Evolutionary conservation across 2,888 invertebrate species (phyloP).

Genomic region (Rosalia funebris): DNA sequence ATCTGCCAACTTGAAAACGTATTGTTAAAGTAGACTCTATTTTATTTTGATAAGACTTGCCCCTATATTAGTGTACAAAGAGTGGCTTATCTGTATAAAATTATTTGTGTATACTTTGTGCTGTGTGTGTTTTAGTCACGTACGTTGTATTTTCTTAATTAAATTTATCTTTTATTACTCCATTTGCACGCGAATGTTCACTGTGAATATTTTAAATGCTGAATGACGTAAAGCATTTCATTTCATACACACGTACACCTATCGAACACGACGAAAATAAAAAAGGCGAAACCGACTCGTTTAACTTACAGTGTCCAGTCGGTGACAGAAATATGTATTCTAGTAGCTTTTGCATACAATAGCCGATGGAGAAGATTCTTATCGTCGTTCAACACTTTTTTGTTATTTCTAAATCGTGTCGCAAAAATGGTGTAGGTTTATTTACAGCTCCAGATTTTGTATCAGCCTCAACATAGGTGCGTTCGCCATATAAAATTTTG

Average conservation of each 20-base stretch:
- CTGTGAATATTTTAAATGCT: slow-evolving; percentile 29
- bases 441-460: slow-evolving; percentile 42
- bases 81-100: slow-evolving; percentile 33
- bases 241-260: slow-evolving; percentile 6
- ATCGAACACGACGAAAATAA: slow-evolving; percentile 34
- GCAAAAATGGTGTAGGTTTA: slow-evolving; percentile 47
- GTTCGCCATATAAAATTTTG: slow-evolving; percentile 23
- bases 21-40: not conserved
- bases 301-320: slow-evolving; percentile 50
- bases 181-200: slow-evolving; percentile 49
- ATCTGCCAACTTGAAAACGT: not conserved
- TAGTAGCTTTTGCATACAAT: slow-evolving; percentile 60
- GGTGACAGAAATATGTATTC: slow-evolving; percentile 58
- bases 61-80: slow-evolving; percentile 14
- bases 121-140: slow-evolving; percentile 48
- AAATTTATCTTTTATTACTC: slow-evolving; percentile 50
- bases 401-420: slow-evolving; percentile 56
- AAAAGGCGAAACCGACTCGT: slow-evolving; percentile 39
- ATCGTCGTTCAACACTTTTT: slow-evolving; percentile 59
- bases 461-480: slow-evolving; percentile 33
- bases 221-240: slow-evolving; percentile 3
- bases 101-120: slow-evolving; percentile 44
- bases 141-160: slow-evolving; percentile 49
- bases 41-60: slow-evolving; percentile 21
- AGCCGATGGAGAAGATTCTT: slow-evolving; percentile 55